Base-by-base conservation (phyloP, 1,140 invertebrate genomes). In the Antheraea mylitta region DNA sequence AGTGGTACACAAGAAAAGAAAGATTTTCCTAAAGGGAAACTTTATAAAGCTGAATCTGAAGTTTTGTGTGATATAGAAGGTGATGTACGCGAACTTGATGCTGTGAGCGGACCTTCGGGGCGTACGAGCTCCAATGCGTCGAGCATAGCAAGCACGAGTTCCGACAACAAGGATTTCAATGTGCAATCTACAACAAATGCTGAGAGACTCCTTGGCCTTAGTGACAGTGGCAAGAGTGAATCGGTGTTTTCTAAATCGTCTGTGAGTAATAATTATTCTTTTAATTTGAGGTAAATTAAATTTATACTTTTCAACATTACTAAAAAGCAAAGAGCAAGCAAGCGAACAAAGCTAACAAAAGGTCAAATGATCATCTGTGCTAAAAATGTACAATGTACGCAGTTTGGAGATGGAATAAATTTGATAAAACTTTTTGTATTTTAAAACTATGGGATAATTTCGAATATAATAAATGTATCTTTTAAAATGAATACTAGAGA, bases 101-200 rank as follows among this genome's bases (percentile, higher is more conserved):
- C 66, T 18, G 67, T 76, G 7, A 76, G 80, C 30, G 84, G 83
- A 3, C 78, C 82, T 3, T 81, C 85, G 0, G 80, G 76, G 8
- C 74, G 82, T 45, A 81, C 83, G 0, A 89, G 82, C 64, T 88
- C 87, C 0, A 86, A 90, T 67, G 82, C 87, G 2, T 90, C 86
- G 9, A 90, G 83, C 69, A 84, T 85, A 60, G 79, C 77, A 0
- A 90, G 83, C 67, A 76, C 83, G 7, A 85, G 82, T 68, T 87
- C 85, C 18, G 83, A 87, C 42, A 85, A 73, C 10, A 88, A 85
- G 68, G 83, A 84, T 19, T 90, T 90, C 66, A 82, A 70, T n/a
- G 86, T 89, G 38, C 85, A 87, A 22, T 91, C 89, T 0, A 91
- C 89, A 0, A 89, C 89, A 19, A 91, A 91, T 74, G 89, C 89